These are phyloP conservation scores for Antechinus flavipes DNA, from an alignment of 2,113 vertebrate genomes.

Conservation along the genomic window DNA sequence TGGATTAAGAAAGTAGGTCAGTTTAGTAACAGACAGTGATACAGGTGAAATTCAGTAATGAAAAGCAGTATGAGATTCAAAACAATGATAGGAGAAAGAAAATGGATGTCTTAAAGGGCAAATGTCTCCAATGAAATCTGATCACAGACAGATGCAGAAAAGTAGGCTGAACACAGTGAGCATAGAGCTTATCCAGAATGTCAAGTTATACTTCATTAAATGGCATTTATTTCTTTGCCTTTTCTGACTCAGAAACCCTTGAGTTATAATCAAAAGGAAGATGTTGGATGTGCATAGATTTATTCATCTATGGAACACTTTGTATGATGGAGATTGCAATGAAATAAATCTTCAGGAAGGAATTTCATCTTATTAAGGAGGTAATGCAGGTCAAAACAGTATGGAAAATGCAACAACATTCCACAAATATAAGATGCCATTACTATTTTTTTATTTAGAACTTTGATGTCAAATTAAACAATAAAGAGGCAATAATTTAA, in stretches of 20 bases:
- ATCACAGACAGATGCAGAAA: background rate
- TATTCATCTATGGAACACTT: background rate
- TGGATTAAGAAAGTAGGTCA: slow-evolving; percentile 1
- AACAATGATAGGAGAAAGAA: background rate
- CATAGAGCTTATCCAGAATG: background rate
- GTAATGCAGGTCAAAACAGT: background rate
- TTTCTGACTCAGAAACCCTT: slow-evolving; percentile 48
- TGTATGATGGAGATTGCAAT: background rate
- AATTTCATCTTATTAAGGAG: background rate
- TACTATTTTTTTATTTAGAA: background rate
- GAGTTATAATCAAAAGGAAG: slow-evolving; percentile 23
- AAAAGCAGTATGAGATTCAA: background rate
- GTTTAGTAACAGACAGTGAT: background rate
- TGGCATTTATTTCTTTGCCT: slow-evolving; percentile 23
- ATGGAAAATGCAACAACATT: background rate
- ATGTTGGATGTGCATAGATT: slow-evolving; percentile 20
- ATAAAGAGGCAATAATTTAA: background rate
- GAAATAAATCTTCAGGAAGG: background rate
- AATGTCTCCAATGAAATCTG: background rate
- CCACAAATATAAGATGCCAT: background rate
- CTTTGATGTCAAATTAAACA: background rate
- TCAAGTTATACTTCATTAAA: slow-evolving; percentile 59
- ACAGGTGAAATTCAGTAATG: background rate
- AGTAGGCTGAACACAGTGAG: background rate
- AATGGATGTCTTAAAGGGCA: background rate